Evolutionary conservation across 2,797 vertebrate genomes (phyloP), one percentile per base, ranked within the genome.

Genomic region (Galagoides demidoff): DNA sequence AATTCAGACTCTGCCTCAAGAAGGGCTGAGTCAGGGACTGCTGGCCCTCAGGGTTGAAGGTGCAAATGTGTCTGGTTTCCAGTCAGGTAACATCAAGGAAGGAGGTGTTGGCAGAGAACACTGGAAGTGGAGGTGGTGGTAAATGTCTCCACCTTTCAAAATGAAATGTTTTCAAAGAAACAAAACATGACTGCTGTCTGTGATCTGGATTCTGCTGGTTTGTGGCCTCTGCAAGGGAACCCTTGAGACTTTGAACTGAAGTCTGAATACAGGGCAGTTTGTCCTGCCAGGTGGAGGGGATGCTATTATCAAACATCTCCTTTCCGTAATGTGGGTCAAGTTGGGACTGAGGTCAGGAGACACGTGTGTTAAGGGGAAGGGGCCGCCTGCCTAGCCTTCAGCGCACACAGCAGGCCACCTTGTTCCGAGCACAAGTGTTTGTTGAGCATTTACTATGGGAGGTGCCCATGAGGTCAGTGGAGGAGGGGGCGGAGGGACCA

Each of bases 381-480:
- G 22, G 43, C 23, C 10, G 11, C 84, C 25, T 52, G 27, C 70
- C 22, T 59, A 55, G 57, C 37, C 57, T n/a, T 76, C 22, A 2
- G n/a, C 27, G 63, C 57, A 71, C 63, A 61, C 7, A 55, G 49
- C 73, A 79, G 59, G 95, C 57, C 20, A 19, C 27, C 37, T 57
- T 63, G 66, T 73, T 90, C 52, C 19, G 3, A 0, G 23, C 59
- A 25, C 74, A 68, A 22, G 37, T n/a, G 45, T 90, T 96, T 70
- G 83, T 34, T 92, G 92, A 95, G 88, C 78, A 73, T 64, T 86
- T 94, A 89, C 78, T 96, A n/a, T 1, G 37, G 39, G 77, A 85
- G 52, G 5, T 55, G 25, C 55, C 43, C 1, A 0, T 1, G 78
- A 68, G 70, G 59, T 71, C 27, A 12, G 59, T 52, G 57, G 11